Evolutionary conservation across 2,797 vertebrate species (phyloP), one percentile per base, ranked within the genome.

Genomic region (Mycteria americana): DNA sequence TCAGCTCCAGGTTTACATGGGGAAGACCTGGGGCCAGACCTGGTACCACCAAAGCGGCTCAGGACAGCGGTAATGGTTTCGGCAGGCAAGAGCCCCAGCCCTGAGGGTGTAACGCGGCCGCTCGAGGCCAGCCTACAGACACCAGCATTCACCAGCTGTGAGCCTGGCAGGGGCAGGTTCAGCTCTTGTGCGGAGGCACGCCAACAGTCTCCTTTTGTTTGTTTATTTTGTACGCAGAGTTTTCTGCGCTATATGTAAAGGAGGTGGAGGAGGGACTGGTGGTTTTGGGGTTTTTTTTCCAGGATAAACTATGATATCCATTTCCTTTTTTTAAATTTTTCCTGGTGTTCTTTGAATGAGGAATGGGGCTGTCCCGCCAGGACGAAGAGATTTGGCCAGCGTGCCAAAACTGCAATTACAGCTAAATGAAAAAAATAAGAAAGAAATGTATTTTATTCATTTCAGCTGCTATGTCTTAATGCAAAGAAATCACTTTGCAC

Each of bases 381-480:
- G 48, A 91, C 18, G 41, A 96, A 94, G 60, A 96, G 48, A 95
- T 79, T 45, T 95, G 79, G 45, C 64, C 69, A 57, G 78, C 53
- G 43, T 60, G 88, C 88, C 92, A 97, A 97, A 97, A 93, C 41
- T 80, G 83, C 92, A 97, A 93, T 95, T 96, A 95, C 21, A 93
- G 68, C 54, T 94, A 94, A 96, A 97, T 77, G 82, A 72, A 89
- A 89, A 77, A 92, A 92, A 65, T 35, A 50, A 80, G 91, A 89
- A 95, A 77, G 33, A 78, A 95, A 95, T 86, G 70, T 91, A 93
- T 85, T 97, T 98, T 97, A 98, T 97, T 98, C 94, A 95, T 93
- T 97, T 97, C 95, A 97, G 95, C 96, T 97, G 94, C 97, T 98
- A 97, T 13, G 87, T 96, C 95, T 98, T 97, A 97, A 94, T 92